These are phyloP conservation scores for Trachops cirrhosus DNA, from an alignment of 2,797 vertebrate genomes.

Conservation along the genomic window DNA sequence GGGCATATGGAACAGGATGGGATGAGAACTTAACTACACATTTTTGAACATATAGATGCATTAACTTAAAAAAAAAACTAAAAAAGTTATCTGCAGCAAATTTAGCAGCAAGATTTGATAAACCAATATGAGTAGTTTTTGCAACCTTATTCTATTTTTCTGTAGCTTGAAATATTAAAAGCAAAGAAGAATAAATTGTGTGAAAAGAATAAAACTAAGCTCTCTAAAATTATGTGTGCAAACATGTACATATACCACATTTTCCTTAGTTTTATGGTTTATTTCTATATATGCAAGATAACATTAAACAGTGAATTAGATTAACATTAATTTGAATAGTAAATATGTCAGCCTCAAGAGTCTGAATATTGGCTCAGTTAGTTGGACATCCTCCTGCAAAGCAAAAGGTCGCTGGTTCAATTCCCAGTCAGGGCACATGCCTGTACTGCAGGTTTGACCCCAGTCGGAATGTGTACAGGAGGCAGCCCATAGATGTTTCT, in stretches of 20 bases:
- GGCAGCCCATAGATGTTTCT: neutral
- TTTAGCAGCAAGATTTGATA: neutral
- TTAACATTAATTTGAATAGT: neutral
- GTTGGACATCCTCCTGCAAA: neutral
- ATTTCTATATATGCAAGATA: neutral
- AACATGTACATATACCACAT: neutral
- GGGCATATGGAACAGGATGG: neutral
- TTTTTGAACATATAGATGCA: neutral
- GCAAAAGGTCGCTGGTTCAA: neutral
- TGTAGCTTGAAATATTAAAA: neutral
- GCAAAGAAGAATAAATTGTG: neutral
- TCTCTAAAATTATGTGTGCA: neutral
- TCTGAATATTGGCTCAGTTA: neutral
- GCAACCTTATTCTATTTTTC: neutral
- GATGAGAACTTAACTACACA: neutral
- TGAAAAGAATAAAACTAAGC: neutral
- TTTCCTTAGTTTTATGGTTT: neutral
- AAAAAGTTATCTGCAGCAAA: neutral
- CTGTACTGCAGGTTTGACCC: neutral
- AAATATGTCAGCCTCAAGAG: neutral
- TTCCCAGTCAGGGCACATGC: neutral
- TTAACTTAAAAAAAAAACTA: neutral
- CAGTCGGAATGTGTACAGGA: neutral
- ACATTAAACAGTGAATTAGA: neutral
- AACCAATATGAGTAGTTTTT: neutral